These are phyloP conservation scores for Pollenia amentaria DNA, from an alignment of 2,888 invertebrate genomes.

Conservation along the genomic window DNA sequence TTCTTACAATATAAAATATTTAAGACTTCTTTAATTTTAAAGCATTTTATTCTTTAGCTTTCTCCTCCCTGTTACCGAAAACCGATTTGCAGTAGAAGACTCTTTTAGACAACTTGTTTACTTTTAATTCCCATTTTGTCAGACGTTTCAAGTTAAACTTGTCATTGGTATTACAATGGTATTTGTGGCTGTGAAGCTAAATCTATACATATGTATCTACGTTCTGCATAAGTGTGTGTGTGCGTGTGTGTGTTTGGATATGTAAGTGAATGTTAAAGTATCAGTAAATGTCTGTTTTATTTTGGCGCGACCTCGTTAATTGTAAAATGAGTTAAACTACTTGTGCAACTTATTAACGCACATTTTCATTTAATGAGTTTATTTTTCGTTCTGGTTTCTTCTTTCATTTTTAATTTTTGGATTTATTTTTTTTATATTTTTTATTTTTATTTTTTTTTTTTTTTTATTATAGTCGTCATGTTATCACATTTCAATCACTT, in stretches of 20 bases:
- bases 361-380: slow-evolving; percentile 62
- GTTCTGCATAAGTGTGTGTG: slow-evolving; percentile 2
- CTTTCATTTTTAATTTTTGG: too few species aligned
- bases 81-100: not conserved
- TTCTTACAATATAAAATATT: too few species aligned
- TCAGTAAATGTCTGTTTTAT: slow-evolving; percentile 43
- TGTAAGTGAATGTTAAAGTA: not conserved
- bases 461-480: slow-evolving; percentile 46
- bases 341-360: slow-evolving; percentile 67
- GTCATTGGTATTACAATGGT: slow-evolving; percentile 10
- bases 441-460: slow-evolving; percentile 38
- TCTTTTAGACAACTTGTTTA: slow-evolving; percentile 22
- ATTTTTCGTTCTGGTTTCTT: slow-evolving; percentile 23
- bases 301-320: slow-evolving; percentile 72
- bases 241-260: not conserved
- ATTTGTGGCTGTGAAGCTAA: not conserved
- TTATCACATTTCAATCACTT: slow-evolving; percentile 73
- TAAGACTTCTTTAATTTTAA: too few species aligned
- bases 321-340: slow-evolving; percentile 64
- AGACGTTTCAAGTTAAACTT: slow-evolving; percentile 29
- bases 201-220: too few species aligned
- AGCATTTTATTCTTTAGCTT: not conserved
- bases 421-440: slow-evolving; percentile 1
- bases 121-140: slow-evolving; percentile 40
- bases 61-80: not conserved